phyloP scores from a whole-genome alignment of 64 coral and sea anemone species.

The Dendrophyllia cribrosa region DNA sequence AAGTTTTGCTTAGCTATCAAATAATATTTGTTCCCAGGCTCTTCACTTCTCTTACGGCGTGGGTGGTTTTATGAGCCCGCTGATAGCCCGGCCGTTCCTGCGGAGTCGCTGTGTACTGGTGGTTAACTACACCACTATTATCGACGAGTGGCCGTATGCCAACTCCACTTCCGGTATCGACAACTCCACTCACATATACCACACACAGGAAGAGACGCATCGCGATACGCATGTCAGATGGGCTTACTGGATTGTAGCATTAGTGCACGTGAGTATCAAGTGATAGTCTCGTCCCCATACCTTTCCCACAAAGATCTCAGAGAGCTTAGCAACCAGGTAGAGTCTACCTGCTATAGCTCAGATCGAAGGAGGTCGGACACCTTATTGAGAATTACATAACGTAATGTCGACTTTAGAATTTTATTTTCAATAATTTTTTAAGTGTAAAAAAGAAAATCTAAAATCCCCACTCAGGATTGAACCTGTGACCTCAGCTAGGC shows the following conservation, averaged over 20 bases:
- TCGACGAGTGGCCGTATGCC: slow-evolving; percentile 92
- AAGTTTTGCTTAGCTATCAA: neutral
- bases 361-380: too few species aligned
- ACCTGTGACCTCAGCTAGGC: too few species aligned
- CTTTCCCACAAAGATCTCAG: neutral
- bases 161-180: slow-evolving; percentile 71
- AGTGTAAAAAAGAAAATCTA: too few species aligned
- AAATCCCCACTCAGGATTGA: too few species aligned
- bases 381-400: too few species aligned
- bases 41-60: slow-evolving; percentile 87
- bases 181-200: slow-evolving; percentile 82
- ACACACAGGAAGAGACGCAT: slow-evolving; percentile 78
- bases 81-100: slow-evolving; percentile 84
- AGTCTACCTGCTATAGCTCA: too few species aligned
- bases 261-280: slow-evolving; percentile 67
- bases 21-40: slow-evolving; percentile 39
- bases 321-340: too few species aligned
- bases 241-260: slow-evolving; percentile 95
- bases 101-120: slow-evolving; percentile 80
- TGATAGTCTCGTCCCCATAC: neutral
- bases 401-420: too few species aligned
- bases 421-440: too few species aligned
- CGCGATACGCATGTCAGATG: slow-evolving; percentile 90
- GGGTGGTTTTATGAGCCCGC: slow-evolving; percentile 83
- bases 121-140: slow-evolving; percentile 88